Percentiles rank a stretch among this genome's conserved stretches.
Conservation (phyloP, 1,140 invertebrate species). For the Apocrypta bakeri region DNA sequence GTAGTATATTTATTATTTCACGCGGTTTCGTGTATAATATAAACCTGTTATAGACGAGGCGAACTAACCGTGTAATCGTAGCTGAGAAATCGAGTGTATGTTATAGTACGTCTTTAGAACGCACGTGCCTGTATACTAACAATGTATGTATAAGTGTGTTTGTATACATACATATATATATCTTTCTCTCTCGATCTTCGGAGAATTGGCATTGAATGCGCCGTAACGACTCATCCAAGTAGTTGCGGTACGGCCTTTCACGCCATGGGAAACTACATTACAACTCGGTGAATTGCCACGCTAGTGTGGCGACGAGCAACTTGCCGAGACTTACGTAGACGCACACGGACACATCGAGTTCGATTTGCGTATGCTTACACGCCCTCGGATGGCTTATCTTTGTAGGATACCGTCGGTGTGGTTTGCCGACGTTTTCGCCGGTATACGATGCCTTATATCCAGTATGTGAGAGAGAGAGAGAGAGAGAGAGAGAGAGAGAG, state of each 20-base stretch:
- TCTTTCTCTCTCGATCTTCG: constrained; percentile 34
- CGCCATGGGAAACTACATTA: constrained; percentile 38
- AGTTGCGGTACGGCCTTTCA: constrained; percentile 11
- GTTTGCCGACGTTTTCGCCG: neutral
- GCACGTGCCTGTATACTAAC: no score
- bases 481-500: no score
- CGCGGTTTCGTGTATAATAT: no score
- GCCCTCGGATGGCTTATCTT: constrained; percentile 40
- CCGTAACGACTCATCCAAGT: constrained; percentile 41
- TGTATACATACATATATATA: no score
- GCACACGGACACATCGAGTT: neutral
- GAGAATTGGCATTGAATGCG: constrained; percentile 18
- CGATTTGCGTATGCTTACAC: constrained; percentile 13
- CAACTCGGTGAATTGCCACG: constrained; percentile 37
- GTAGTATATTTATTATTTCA: no score
- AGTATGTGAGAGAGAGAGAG: no score
- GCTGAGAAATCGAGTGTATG: constrained; percentile 7
- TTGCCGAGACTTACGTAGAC: neutral
- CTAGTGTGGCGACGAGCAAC: neutral
- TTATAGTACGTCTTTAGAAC: no score
- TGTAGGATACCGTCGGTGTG: neutral
- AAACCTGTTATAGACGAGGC: neutral
- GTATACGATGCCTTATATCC: neutral
- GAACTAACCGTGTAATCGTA: neutral
- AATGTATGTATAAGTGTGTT: no score